These are phyloP conservation scores for Dasypus novemcinctus DNA, from an alignment of 2,113 vertebrate species.

Conservation along the genomic window DNA sequence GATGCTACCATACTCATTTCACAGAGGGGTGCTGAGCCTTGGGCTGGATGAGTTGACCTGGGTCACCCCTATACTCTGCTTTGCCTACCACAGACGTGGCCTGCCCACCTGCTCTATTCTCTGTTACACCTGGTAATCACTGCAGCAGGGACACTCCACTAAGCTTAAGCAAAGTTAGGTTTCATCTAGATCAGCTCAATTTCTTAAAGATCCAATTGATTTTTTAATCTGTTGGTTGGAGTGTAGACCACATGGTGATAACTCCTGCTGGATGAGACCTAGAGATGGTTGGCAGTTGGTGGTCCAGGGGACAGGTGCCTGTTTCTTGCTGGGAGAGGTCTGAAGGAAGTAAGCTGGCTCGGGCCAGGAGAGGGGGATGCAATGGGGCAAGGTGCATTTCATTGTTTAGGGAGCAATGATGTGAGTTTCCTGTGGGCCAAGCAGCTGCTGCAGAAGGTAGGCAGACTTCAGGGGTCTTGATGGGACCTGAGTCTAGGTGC, in stretches of 20 bases:
- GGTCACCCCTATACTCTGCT: no score
- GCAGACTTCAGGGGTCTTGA: neutral
- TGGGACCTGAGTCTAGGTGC: rapidly evolving
- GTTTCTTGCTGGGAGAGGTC: neutral
- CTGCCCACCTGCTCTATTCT: neutral
- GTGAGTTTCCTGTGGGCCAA: neutral
- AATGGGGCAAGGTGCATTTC: neutral
- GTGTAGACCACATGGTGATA: neutral
- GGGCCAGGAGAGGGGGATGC: neutral
- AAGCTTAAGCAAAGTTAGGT: neutral
- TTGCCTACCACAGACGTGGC: neutral
- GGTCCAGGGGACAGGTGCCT: neutral
- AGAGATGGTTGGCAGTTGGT: neutral
- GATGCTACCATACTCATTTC: neutral
- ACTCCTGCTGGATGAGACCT: neutral
- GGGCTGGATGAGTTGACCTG: neutral
- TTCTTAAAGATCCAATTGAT: neutral
- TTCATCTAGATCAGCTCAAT: neutral
- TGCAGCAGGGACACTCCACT: neutral
- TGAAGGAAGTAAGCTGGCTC: neutral
- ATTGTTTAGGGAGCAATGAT: no score
- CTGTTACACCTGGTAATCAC: neutral
- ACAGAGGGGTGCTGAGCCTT: neutral
- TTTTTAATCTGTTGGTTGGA: neutral
- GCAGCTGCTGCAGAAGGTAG: neutral